Evolutionary conservation across 1,140 invertebrate genomes (phyloP).

Genomic region (Chironomus tepperi): DNA sequence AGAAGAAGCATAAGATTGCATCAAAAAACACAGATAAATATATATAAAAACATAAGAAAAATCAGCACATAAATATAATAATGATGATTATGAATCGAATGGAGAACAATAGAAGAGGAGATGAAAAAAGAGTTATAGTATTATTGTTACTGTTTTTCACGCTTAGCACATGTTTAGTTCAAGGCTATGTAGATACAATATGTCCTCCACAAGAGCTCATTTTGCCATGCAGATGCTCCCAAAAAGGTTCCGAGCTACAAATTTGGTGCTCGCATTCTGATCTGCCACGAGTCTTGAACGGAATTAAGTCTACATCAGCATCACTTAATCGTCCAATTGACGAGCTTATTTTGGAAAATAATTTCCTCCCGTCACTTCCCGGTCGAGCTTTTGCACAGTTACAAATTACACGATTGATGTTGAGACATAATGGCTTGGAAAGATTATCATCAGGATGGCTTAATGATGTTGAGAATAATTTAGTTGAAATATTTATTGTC

Average conservation of each 20-base stretch:
- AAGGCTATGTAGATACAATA: slow-evolving; percentile 28
- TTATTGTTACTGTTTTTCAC: background rate
- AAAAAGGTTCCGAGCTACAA: slow-evolving; percentile 42
- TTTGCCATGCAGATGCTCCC: slow-evolving; percentile 43
- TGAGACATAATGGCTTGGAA: slow-evolving; percentile 73
- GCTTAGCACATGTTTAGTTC: slow-evolving; percentile 4
- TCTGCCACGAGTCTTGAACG: slow-evolving; percentile 60
- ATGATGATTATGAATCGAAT: slow-evolving; percentile 20
- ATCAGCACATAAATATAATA: background rate
- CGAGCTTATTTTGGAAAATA: slow-evolving; percentile 78
- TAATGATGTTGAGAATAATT: slow-evolving; percentile 60
- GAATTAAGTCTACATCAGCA: slow-evolving; percentile 58
- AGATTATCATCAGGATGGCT: slow-evolving; percentile 71
- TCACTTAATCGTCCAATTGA: slow-evolving; percentile 62
- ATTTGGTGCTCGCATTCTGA: slow-evolving; percentile 71
- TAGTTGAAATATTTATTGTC: slow-evolving; percentile 74
- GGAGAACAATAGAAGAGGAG: background rate
- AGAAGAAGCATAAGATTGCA: background rate
- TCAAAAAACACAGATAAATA: background rate
- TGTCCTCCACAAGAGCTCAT: slow-evolving; percentile 44
- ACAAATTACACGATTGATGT: slow-evolving; percentile 66
- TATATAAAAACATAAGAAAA: background rate
- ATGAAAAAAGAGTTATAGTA: background rate
- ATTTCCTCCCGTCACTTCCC: slow-evolving; percentile 69
- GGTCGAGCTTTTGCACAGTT: slow-evolving; percentile 66